Evolutionary conservation across 2,797 vertebrate species (phyloP), one percentile per base, ranked within the genome.

Genomic region (Lemur catta): DNA sequence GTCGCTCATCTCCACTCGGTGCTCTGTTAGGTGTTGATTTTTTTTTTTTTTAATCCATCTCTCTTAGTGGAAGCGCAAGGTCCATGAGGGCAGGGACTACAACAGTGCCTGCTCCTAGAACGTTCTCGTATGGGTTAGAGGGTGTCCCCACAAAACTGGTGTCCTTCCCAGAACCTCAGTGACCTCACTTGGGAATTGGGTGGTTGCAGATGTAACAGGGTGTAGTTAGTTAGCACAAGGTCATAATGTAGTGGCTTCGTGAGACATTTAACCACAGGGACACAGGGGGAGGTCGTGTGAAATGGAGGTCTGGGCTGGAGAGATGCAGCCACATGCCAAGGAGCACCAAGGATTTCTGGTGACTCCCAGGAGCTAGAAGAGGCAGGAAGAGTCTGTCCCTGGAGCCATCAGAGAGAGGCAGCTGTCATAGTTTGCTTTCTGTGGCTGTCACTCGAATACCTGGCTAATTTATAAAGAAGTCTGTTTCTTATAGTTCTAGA

Each of bases 1-100:
- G 1, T 14, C 4, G 1, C 38, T 50, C 4, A 2, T 75, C 33
- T 71, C 22, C 4, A 30, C 8, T 0, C 2, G 38, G 17, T 0
- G 1, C 10, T 38, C 35, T 50, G 15, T 30, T 33, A 11, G 38
- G 33, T 61, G 26, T 61, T 30, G 35, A 11, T 38, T 69, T 75
- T 84, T 22, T 3, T 43, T 35, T 41, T 10, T 43, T 84, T 41
- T 80, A 24, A 43, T 20, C 35, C 38, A 26, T 17, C 15, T 65
- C 15, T 41, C 50, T 55, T 71, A 13, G 35, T 30, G 24, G 48
- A 78, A 35, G 35, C 20, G 38, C 75, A 20, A 86, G 59, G 14
- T 43, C 61, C 28, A 0, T 4, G 8, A 41, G 12, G 33, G 26
- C 6, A 13, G 46, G 9, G 22, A 12, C n/a, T 10, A 30, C 18